Evolutionary conservation across 2,797 vertebrate genomes (phyloP).

Genomic region (Basileuterus tristriatus): DNA sequence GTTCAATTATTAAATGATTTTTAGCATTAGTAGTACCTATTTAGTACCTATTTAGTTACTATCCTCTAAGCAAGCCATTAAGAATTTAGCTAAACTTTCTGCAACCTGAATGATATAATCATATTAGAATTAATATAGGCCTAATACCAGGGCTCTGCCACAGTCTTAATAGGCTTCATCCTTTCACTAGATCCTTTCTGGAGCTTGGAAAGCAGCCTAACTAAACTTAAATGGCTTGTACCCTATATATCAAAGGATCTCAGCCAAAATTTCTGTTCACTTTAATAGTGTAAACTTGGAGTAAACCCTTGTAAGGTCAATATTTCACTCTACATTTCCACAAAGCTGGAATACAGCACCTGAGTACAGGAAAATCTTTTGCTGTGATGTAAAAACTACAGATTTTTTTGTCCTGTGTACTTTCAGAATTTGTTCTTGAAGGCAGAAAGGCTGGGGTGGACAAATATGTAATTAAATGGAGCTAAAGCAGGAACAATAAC

Average conservation of each 20-base stretch:
- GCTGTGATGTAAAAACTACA: background rate
- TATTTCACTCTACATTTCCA: background rate
- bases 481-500: background rate
- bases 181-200: background rate
- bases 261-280: background rate
- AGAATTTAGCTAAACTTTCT: background rate
- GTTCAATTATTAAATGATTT: background rate
- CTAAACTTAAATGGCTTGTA: background rate
- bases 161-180: background rate
- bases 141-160: background rate
- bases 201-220: background rate
- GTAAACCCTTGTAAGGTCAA: background rate
- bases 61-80: background rate
- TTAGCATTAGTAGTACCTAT: background rate
- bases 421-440: background rate
- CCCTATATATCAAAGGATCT: background rate
- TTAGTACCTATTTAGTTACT: too few relatives aligned
- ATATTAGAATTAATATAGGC: background rate
- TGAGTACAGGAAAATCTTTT: background rate
- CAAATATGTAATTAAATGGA: slow-evolving; percentile 7
- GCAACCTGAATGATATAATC: background rate
- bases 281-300: background rate
- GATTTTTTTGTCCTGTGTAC: background rate
- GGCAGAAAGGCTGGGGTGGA: background rate
- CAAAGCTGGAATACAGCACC: background rate